Percentiles rank a stretch among this genome's conserved stretches.
Conservation (phyloP, 2,888 invertebrate species). For the Lithophane socia region DNA sequence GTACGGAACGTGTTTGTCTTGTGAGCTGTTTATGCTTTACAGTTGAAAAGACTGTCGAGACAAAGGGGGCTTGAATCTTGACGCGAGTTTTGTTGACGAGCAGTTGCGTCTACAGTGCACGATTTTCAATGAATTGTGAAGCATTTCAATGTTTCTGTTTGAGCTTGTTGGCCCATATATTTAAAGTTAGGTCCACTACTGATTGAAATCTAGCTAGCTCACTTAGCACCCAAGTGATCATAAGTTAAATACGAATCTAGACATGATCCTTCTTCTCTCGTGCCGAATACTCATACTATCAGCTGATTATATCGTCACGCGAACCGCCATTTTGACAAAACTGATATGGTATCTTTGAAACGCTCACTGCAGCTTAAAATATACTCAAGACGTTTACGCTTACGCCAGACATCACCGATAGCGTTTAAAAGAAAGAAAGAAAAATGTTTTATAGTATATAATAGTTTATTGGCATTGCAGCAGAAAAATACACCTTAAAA, state of each 20-base stretch:
- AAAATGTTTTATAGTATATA: no score
- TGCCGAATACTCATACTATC: neutral
- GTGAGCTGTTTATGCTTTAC: neutral
- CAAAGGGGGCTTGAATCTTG: constrained; percentile 8
- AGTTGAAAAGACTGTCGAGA: constrained; percentile 17
- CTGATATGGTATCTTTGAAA: neutral
- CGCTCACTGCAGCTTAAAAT: neutral
- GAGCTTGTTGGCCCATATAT: no score
- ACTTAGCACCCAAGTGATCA: neutral
- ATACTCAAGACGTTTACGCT: neutral
- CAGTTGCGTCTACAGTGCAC: neutral
- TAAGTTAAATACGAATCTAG: neutral
- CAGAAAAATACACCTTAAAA: no score
- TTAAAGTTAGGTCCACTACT: neutral
- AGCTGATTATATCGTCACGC: neutral
- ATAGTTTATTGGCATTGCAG: no score
- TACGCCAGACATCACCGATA: neutral
- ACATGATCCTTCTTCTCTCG: neutral
- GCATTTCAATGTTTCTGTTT: neutral
- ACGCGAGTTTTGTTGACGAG: neutral
- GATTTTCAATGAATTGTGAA: neutral
- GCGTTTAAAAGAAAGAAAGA: no score
- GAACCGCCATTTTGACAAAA: neutral
- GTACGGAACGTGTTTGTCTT: constrained; percentile 11
- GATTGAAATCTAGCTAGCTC: neutral